Base-by-base conservation (phyloP, 2,888 invertebrate genomes). In the Dasypogon diadema region DNA sequence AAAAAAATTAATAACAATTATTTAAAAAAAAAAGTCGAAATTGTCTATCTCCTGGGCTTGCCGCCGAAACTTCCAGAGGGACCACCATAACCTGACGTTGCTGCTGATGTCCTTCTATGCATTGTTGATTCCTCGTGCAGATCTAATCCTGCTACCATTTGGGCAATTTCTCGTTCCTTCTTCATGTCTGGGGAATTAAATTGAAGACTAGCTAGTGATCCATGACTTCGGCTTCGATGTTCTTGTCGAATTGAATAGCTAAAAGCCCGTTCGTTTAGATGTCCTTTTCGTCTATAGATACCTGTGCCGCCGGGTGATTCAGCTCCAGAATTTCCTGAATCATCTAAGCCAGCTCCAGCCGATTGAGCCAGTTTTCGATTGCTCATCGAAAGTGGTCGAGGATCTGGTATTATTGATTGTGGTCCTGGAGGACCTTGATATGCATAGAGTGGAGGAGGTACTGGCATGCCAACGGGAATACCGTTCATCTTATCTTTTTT, bases 161-260 rank as follows among this genome's bases (percentile, higher is more conserved):
- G 96, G 87, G 95, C 94, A 80, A 96, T 95, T 87, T 96, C 96
- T 2, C 95, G 89, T 85, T 96, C 95, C 84, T 96, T 95, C 85
- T 96, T 95, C 84, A 93, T 88, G 83, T 93, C 93, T 79, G 93
- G 93, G 79, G 92, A 92, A 80, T 93, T 94, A 86, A 96, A 96
- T 84, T 96, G 95, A 78, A 97, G 88, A 84, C 96, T 96, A 77
- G 96, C 95, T 84, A 97, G 88, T 77, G 95, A 95, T 77, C 96
- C 96, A 85, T 97, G 96, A 82, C 96, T 96, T 78, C 97, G 89
- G 84, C 96, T 96, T 79, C 97, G 90, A 84, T 97, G 96, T 84
- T 97, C 97, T 85, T 97, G 96, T 75, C 97, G 88, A 83, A 97
- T 97, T 80, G 96, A 96, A 87, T 97, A 96, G 75, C 95, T 95